Evolutionary conservation across 1,140 invertebrate genomes (phyloP).

Genomic region (Neodiprion virginianus): DNA sequence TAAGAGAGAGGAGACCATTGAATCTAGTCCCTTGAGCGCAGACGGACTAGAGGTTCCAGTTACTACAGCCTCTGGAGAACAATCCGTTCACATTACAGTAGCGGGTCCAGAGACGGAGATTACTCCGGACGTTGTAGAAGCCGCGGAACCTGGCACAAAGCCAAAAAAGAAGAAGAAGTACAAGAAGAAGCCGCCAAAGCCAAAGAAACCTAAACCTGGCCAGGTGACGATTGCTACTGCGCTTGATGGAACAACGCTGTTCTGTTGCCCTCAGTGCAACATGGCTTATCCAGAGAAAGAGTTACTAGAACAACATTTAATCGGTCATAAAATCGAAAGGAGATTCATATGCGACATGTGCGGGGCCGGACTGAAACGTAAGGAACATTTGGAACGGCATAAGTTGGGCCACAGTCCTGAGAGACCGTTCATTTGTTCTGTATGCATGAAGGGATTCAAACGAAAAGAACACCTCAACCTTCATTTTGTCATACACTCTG

Average conservation of each 20-base stretch:
- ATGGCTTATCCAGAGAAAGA: conserved; percentile 82
- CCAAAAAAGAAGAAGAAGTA: conserved; percentile 79
- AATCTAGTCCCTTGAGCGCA: conserved; percentile 58
- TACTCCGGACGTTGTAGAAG: conserved; percentile 62
- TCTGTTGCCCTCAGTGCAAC: conserved; percentile 81
- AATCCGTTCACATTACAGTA: conserved; percentile 56
- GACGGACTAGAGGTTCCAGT: conserved; percentile 55
- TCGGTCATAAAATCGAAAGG: conserved; percentile 79
- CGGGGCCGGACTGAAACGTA: conserved; percentile 75
- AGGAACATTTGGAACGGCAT: conserved; percentile 80
- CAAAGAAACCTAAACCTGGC: conserved; percentile 74
- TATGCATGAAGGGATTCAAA: conserved; percentile 82
- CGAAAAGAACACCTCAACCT: conserved; percentile 81
- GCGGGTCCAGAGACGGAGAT: conserved; percentile 57
- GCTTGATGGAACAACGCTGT: conserved; percentile 74
- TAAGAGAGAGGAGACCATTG: conserved; percentile 61
- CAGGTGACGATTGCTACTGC: conserved; percentile 76
- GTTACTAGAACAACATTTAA: conserved; percentile 75
- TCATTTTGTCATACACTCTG: conserved; percentile 81
- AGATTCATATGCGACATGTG: conserved; percentile 69
- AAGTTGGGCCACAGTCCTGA: conserved; percentile 82
- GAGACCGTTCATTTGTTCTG: conserved; percentile 76
- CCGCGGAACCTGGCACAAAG: conserved; percentile 59
- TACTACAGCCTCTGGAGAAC: conserved; percentile 46
- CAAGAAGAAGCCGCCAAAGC: conserved; percentile 80